Percentiles rank a stretch among this genome's conserved stretches.
phyloP scores from a whole-genome alignment of 2,888 invertebrate species.

The Deilephila elpenor region DNA sequence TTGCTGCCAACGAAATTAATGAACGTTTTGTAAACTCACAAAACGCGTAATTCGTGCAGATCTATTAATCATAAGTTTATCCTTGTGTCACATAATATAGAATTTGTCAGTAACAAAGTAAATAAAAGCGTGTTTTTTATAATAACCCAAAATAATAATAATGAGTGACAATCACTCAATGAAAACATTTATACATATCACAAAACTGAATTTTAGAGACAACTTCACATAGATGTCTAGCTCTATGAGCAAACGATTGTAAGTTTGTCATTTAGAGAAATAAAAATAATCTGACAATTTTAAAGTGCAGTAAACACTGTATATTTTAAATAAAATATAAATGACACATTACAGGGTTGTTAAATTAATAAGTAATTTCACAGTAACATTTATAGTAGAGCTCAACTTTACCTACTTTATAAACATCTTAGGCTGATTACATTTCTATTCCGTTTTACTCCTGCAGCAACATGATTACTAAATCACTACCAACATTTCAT shows the following conservation, averaged over 20 bases:
- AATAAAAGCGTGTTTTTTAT: no score
- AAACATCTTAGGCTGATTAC: slow-evolving; percentile 16
- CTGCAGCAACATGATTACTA: neutral
- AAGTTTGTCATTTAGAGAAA: neutral
- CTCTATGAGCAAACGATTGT: neutral
- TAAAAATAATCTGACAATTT: slow-evolving; percentile 10
- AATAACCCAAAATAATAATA: no score
- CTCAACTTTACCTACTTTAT: neutral
- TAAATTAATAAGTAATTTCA: neutral
- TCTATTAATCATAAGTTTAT: no score
- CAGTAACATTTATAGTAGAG: slow-evolving; percentile 1
- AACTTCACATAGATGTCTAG: neutral
- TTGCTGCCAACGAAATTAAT: neutral
- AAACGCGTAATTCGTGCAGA: neutral
- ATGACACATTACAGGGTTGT: neutral
- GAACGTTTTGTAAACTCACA: neutral
- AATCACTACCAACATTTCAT: neutral
- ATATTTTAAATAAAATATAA: neutral
- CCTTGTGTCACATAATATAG: no score
- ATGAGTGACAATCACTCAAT: no score
- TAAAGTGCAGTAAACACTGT: slow-evolving; percentile 17
- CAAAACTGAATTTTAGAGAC: neutral
- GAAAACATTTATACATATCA: no score
- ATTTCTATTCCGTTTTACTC: slow-evolving; percentile 2
- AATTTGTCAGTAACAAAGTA: no score